These are phyloP conservation scores for Drosophila paulistorum DNA, from an alignment of 1,140 invertebrate genomes.

Conservation along the genomic window DNA sequence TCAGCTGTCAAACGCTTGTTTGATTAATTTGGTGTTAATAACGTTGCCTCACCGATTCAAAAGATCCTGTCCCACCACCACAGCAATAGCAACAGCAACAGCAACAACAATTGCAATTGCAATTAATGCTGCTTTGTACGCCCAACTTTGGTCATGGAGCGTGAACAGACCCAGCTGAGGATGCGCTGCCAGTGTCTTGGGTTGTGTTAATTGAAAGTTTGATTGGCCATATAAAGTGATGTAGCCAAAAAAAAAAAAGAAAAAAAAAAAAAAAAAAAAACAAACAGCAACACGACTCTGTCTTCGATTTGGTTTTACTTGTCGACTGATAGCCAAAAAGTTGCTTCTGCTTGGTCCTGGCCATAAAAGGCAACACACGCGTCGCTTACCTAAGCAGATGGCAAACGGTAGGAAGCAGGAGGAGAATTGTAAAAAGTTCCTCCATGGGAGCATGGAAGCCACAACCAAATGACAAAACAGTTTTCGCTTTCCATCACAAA, in stretches of 20 bases:
- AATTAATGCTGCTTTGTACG: conserved; percentile 10
- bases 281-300: conserved; percentile 33
- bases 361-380: conserved; percentile 75
- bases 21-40: conserved; percentile 80
- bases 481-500: conserved; percentile 61
- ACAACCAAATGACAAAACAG: conserved; percentile 14
- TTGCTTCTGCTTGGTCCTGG: conserved; percentile 38
- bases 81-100: neutral
- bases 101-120: conserved; percentile 14
- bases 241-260: conserved; percentile 50
- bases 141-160: conserved; percentile 70
- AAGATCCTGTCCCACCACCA: conserved; percentile 57
- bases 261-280: conserved; percentile 29
- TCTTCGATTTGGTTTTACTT: conserved; percentile 65
- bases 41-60: conserved; percentile 35
- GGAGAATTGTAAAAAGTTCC: neutral
- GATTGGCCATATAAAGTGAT: conserved; percentile 68
- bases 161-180: conserved; percentile 66
- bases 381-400: conserved; percentile 48
- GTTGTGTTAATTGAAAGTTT: conserved; percentile 78
- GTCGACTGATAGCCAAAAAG: conserved; percentile 75
- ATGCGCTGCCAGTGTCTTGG: conserved; percentile 48
- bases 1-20: conserved; percentile 76
- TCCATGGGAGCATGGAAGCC: neutral
- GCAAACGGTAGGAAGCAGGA: conserved; percentile 29